Evolutionary conservation across 2,797 vertebrate species (phyloP).

Genomic region (Paratrypauchen microcephalus): DNA sequence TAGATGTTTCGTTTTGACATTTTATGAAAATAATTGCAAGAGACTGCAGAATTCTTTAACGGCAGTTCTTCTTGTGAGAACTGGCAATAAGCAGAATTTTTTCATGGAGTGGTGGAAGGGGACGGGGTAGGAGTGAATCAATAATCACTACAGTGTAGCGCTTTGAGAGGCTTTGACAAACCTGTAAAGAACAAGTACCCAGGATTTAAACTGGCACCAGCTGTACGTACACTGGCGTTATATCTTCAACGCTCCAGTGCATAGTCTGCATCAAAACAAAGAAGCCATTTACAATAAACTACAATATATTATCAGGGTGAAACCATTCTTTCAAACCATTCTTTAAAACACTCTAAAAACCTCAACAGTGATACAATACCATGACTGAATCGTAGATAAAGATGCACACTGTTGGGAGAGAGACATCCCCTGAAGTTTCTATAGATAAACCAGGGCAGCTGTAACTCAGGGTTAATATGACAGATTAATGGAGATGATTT

Average conservation of each 20-base stretch:
- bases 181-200: no score
- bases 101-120: no score
- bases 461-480: constrained; percentile 9
- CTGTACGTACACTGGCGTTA: neutral
- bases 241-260: no score
- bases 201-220: neutral
- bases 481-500: constrained; percentile 11
- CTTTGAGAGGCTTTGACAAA: no score
- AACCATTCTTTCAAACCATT: neutral
- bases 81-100: no score
- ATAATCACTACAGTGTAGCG: no score
- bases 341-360: neutral
- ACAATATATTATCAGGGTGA: neutral
- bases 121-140: no score
- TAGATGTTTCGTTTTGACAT: no score
- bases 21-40: no score
- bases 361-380: neutral
- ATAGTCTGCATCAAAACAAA: neutral
- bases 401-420: neutral
- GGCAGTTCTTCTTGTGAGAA: no score
- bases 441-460: neutral
- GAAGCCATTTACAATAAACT: neutral
- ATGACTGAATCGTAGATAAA: neutral
- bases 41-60: no score
- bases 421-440: neutral